phyloP scores from a whole-genome alignment of 2,113 vertebrate species.

The Pseudolaguvia tuberculata region DNA sequence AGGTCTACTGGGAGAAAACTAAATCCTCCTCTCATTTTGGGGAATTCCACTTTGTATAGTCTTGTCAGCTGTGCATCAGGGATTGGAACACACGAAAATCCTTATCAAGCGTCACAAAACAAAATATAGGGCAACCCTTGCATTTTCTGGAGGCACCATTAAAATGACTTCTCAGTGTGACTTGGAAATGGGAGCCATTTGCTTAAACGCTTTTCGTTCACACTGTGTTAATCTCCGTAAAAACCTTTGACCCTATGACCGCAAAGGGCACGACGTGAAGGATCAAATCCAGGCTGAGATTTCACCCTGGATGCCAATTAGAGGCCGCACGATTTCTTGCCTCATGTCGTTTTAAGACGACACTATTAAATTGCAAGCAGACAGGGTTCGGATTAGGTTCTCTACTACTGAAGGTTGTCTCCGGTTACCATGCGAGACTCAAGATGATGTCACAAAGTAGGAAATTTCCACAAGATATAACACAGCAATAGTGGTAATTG shows the following conservation, averaged over 20 bases:
- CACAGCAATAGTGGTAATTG: not conserved
- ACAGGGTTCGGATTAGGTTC: not conserved
- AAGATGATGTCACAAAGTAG: not conserved
- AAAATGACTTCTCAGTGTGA: constrained; percentile 36
- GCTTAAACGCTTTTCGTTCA: constrained; percentile 49
- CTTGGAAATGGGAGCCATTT: constrained; percentile 51
- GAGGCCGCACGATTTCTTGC: constrained; percentile 47
- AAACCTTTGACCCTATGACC: constrained; percentile 59
- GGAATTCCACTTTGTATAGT: not conserved
- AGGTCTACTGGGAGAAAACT: constrained; percentile 22
- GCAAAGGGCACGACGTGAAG: constrained; percentile 59
- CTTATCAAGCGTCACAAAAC: not conserved
- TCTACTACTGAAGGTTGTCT: constrained; percentile 16
- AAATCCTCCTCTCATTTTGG: constrained; percentile 2
- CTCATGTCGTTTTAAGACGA: constrained; percentile 22
- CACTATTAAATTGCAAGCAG: constrained; percentile 9
- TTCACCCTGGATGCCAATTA: constrained; percentile 64
- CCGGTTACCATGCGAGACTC: not conserved
- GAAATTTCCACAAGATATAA: not conserved
- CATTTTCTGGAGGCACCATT: constrained; percentile 51
- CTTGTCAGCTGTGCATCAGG: not conserved
- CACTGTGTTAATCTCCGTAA: constrained; percentile 54
- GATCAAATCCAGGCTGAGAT: constrained; percentile 62
- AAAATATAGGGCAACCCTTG: constrained; percentile 56
- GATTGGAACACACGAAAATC: not conserved